Percentiles rank a stretch among this genome's conserved stretches.
Evolutionary conservation across 2,113 vertebrate species (phyloP).

Genomic region (Saccopteryx leptura): DNA sequence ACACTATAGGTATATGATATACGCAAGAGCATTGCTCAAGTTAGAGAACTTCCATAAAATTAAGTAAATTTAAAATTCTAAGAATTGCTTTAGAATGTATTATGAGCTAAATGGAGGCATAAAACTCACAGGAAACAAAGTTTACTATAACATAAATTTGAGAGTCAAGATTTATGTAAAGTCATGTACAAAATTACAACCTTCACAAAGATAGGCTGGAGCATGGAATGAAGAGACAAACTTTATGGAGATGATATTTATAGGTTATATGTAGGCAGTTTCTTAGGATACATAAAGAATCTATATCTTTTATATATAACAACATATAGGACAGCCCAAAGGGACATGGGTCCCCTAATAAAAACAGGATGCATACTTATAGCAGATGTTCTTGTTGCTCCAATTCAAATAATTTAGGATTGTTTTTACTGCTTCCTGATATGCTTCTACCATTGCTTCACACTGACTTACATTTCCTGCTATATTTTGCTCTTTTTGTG

Average conservation of each 20-base stretch:
- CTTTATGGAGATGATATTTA: not conserved
- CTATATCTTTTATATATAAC: not conserved
- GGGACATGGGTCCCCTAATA: not conserved
- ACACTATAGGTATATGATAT: not conserved
- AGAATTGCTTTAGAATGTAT: constrained; percentile 6
- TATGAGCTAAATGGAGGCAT: not conserved
- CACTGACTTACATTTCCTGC: not conserved
- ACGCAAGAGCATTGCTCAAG: not conserved
- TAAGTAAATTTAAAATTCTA: not conserved
- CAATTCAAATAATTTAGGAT: not conserved
- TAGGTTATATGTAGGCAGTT: not conserved
- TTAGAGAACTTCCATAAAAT: not conserved
- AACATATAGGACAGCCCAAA: not conserved
- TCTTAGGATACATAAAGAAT: not conserved
- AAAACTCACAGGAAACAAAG: not conserved
- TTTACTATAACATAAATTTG: not conserved
- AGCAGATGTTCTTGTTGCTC: not conserved
- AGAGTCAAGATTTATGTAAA: not conserved
- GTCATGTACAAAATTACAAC: not conserved
- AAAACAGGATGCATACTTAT: not conserved
- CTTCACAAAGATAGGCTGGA: not conserved
- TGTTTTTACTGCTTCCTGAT: not conserved
- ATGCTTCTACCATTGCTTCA: not conserved
- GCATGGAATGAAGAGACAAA: not conserved
- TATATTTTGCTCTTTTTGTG: not conserved